Evolutionary conservation across 2,797 vertebrate species (phyloP).

Genomic region (Philypnodon macrostomus): DNA sequence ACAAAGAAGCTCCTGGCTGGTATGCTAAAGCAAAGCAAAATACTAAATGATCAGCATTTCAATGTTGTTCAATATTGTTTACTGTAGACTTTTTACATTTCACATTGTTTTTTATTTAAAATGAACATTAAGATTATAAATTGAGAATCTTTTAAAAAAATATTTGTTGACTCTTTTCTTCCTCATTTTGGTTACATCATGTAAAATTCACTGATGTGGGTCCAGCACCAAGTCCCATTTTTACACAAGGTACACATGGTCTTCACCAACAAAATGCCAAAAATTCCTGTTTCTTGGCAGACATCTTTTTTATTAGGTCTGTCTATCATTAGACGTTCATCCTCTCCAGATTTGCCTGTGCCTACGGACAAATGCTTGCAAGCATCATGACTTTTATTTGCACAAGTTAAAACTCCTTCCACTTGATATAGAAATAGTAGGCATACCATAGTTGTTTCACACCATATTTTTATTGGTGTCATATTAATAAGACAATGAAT

Average conservation of each 20-base stretch:
- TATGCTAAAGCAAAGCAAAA: conserved; percentile 60
- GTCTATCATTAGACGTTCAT: conserved; percentile 66
- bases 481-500: conserved; percentile 54
- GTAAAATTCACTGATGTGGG: conserved; percentile 30
- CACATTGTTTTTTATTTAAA: conserved; percentile 12
- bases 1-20: conserved; percentile 71
- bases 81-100: conserved; percentile 19
- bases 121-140: conserved; percentile 27
- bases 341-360: conserved; percentile 44
- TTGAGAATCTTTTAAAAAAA: conserved; percentile 8
- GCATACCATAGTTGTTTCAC: conserved; percentile 71
- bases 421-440: conserved; percentile 70
- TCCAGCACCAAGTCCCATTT: conserved; percentile 39
- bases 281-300: conserved; percentile 61
- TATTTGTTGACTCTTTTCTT: conserved; percentile 29
- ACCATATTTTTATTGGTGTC: conserved; percentile 64
- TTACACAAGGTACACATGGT: conserved; percentile 58
- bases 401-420: conserved; percentile 49
- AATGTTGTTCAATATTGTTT: not conserved
- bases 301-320: conserved; percentile 55
- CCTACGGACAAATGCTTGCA: conserved; percentile 43
- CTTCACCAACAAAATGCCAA: conserved; percentile 49
- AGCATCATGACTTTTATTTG: conserved; percentile 56
- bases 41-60: conserved; percentile 56
- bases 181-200: conserved; percentile 28